Conservation (phyloP, 2,113 vertebrate genomes). For the Nothoprocta pentlandii region DNA sequence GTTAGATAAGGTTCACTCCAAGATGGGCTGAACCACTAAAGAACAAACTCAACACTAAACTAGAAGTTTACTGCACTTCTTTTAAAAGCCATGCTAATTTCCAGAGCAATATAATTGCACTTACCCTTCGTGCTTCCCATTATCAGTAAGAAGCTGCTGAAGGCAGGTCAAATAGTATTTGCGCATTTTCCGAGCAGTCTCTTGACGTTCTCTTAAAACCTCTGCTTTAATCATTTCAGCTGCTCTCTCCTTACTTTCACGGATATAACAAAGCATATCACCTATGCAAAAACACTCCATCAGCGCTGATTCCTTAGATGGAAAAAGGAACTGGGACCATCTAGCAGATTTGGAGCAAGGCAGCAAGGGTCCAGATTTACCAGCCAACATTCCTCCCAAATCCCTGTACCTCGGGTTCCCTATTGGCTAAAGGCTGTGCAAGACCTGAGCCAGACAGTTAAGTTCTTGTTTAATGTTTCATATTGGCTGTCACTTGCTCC, state of each 20-base stretch:
- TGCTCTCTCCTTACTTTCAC: conserved; percentile 91
- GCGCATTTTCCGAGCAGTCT: conserved; percentile 91
- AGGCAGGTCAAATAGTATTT: conserved; percentile 92
- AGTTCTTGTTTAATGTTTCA: too few species aligned
- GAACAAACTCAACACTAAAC: neutral
- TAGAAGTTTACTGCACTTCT: neutral
- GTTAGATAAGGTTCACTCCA: neutral
- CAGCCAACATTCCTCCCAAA: neutral
- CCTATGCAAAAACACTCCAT: conserved; percentile 71
- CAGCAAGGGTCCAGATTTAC: neutral
- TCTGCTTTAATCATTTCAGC: conserved; percentile 89
- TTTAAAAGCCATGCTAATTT: neutral
- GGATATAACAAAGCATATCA: conserved; percentile 93
- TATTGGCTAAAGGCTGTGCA: neutral
- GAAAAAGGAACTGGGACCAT: neutral
- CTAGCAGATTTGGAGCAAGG: neutral
- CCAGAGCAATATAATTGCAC: neutral
- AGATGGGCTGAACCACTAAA: neutral
- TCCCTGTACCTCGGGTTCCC: neutral
- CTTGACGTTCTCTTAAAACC: conserved; percentile 89
- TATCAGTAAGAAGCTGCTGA: conserved; percentile 91
- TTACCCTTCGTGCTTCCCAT: conserved; percentile 85
- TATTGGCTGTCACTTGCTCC: neutral
- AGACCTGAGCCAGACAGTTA: neutral
- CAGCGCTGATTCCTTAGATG: neutral